Evolutionary conservation across 2,888 invertebrate genomes (phyloP), one percentile per base, ranked within the genome.

Genomic region (Junonia oenone): DNA sequence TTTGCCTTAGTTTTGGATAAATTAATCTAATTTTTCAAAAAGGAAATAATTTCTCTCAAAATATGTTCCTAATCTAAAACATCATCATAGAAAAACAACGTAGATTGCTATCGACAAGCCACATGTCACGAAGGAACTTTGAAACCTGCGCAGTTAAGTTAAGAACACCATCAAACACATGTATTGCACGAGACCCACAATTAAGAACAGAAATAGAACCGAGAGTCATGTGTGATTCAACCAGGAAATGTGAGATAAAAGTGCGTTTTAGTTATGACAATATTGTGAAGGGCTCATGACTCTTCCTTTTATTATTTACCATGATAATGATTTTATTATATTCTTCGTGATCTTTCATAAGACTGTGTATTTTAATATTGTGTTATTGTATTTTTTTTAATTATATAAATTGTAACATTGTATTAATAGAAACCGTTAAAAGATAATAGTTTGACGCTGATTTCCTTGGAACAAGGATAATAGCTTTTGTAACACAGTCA

Each of bases 121-220:
- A 13, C 26, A 13, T 47, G 15, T 38, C 37, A 9, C 15, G 15
- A 43, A 15, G n/a, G n/a, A 53, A 26, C 38, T 47, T 47, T 40
- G 26, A 38, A 26, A 38, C 14, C 11, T 31, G n/a, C 47, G 38
- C 47, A 40, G 46, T 52, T 46, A 13, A n/a, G 26, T 45, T 43
- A 43, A 43, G 8, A 43, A 22, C 43, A 22, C 11, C 31, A 9
- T 33, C 17, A 48, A 56, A 46, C 58, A 58, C 43, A 47, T 58
- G 58, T 26, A 58, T 55, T 58, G 51, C 58, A 47, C 55, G 47
- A 55, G 51, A 54, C 46, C 43, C 22, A 49, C 45, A 51, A 55
- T 58, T 51, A 58, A 45, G 47, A 45, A 51, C 55, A 29, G 47
- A 58, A 58, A 58, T 58, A 58, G 58, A 58, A 47, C 43, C 8